These are phyloP conservation scores for Clarias magur DNA, from an alignment of 2,113 vertebrate genomes.

Conservation along the genomic window DNA sequence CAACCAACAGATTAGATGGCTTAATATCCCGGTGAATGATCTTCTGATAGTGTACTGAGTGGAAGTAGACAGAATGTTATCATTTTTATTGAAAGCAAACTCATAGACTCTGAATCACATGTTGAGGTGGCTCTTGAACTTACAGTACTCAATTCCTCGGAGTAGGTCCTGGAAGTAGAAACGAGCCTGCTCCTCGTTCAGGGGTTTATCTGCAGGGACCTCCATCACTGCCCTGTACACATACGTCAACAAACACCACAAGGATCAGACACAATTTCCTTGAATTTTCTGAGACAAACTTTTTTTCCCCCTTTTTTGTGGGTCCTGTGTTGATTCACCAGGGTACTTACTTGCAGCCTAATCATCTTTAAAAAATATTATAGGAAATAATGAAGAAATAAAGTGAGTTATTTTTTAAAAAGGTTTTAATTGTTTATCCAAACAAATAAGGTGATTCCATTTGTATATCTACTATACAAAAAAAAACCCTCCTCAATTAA, in stretches of 20 bases:
- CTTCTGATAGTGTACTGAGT: conserved; percentile 95
- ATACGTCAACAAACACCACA: conserved; percentile 2
- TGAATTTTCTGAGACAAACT: too few species aligned
- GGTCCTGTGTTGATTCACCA: not conserved
- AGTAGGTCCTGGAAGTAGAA: conserved; percentile 98
- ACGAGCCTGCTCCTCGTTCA: conserved; percentile 91
- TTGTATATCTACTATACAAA: not conserved
- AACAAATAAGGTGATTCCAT: too few species aligned
- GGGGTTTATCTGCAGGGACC: conserved; percentile 88
- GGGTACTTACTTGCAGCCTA: not conserved
- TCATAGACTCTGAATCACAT: not conserved
- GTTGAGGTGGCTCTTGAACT: conserved; percentile 63
- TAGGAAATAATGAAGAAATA: not conserved
- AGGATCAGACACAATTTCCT: not conserved
- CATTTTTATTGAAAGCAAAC: not conserved
- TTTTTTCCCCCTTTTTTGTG: not conserved
- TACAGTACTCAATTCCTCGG: conserved; percentile 96
- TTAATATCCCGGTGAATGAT: conserved; percentile 97
- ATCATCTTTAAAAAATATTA: not conserved
- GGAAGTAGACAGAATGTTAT: not conserved
- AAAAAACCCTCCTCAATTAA: not conserved
- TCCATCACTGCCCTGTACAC: conserved; percentile 91
- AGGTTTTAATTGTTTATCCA: not conserved
- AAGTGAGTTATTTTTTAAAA: not conserved
- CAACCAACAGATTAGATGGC: conserved; percentile 94